phyloP scores from a whole-genome alignment of 2,888 invertebrate genomes.

The Anaspis maculata region DNA sequence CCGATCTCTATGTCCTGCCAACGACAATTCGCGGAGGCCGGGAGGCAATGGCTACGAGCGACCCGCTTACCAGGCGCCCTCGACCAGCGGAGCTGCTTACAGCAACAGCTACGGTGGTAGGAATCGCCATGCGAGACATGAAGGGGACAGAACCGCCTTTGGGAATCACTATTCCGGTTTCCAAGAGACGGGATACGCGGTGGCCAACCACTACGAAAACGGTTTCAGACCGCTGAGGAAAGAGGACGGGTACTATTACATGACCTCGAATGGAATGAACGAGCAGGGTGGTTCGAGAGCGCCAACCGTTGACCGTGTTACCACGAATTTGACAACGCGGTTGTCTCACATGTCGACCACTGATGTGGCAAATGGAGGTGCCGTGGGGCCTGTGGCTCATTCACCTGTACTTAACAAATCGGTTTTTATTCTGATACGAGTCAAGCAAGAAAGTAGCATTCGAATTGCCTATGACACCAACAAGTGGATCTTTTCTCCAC shows the following conservation, averaged over 20 bases:
- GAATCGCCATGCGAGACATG: background rate
- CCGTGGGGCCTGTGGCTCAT: no score
- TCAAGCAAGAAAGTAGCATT: conserved; percentile 48
- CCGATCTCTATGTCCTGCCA: no score
- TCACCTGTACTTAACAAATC: conserved; percentile 23
- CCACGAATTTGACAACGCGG: no score
- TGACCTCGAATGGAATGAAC: background rate
- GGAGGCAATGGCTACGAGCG: background rate
- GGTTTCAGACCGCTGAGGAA: background rate
- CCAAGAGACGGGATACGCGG: conserved; percentile 1
- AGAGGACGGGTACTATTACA: background rate
- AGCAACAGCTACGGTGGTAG: background rate
- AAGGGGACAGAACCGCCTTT: background rate
- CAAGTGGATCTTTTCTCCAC: conserved; percentile 52
- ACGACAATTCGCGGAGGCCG: background rate
- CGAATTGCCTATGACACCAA: conserved; percentile 49
- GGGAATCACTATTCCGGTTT: no score
- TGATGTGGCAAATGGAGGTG: no score
- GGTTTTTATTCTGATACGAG: conserved; percentile 55
- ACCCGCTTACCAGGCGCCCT: background rate
- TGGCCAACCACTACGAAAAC: background rate
- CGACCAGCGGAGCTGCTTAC: background rate
- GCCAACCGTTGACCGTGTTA: background rate
- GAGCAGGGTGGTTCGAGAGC: background rate
- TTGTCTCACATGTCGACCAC: background rate